These are phyloP conservation scores for Lagenorhynchus albirostris DNA, from an alignment of 2,113 vertebrate genomes.

Conservation along the genomic window DNA sequence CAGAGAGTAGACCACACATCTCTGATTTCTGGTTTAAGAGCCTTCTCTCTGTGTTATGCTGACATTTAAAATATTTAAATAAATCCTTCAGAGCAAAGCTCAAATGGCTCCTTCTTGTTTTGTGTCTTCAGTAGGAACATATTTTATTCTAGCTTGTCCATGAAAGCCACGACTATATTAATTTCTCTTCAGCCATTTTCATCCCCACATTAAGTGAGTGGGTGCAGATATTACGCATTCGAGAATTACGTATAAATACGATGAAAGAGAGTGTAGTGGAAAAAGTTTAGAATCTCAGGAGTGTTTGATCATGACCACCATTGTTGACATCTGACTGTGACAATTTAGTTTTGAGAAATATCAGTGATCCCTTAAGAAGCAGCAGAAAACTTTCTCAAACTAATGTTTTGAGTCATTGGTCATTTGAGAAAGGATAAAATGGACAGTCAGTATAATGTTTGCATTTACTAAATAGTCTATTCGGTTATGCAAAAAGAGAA, in stretches of 20 bases:
- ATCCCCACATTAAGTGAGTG: background rate
- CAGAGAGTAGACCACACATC: background rate
- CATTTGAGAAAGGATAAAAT: background rate
- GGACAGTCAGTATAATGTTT: background rate
- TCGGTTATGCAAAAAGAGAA: background rate
- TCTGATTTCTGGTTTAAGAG: background rate
- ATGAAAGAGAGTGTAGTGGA: background rate
- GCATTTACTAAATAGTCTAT: background rate
- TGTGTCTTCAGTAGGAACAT: background rate
- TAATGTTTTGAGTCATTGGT: background rate
- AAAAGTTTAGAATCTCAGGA: background rate
- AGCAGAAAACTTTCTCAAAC: background rate
- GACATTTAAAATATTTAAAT: background rate
- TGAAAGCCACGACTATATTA: background rate
- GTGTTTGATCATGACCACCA: background rate
- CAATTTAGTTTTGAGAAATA: background rate
- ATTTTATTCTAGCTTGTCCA: background rate
- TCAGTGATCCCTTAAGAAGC: background rate
- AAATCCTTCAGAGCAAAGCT: background rate
- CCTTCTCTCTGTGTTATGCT: background rate
- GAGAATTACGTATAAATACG: background rate
- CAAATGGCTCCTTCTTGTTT: background rate
- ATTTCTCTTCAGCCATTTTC: background rate
- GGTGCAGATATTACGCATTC: background rate
- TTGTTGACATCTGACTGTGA: background rate